Percentiles rank a stretch among this genome's conserved stretches.
These are phyloP conservation scores for Drosophila arawakana DNA, from an alignment of 1,140 invertebrate genomes.

Conservation along the genomic window DNA sequence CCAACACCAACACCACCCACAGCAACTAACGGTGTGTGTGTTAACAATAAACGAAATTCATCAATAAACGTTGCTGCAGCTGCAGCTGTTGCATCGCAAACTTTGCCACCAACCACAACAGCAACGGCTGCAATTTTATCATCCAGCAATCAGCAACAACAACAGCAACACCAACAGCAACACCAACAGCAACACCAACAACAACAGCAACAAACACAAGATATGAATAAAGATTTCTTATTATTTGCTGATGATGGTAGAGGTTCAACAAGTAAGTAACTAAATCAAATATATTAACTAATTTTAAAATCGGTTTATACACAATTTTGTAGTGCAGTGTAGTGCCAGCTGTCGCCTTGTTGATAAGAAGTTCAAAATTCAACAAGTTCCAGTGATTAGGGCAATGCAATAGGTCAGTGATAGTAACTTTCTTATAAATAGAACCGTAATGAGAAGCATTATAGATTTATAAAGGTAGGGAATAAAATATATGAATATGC, in stretches of 20 bases:
- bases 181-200: conserved; percentile 60
- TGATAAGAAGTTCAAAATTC: too few species aligned
- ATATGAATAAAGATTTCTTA: conserved; percentile 97
- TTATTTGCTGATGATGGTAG: conserved; percentile 94
- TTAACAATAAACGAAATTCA: conserved; percentile 52
- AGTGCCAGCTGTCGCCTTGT: too few species aligned
- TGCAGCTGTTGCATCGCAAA: conserved; percentile 26
- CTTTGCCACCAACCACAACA: conserved; percentile 69
- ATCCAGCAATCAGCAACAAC: conserved; percentile 65
- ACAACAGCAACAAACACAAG: conserved; percentile 90
- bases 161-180: conserved; percentile 59
- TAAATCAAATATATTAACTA: too few species aligned
- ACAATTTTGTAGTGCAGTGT: too few species aligned
- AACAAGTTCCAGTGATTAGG: too few species aligned
- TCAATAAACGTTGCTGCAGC: conserved; percentile 25
- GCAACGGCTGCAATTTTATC: conserved; percentile 67
- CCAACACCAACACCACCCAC: conserved; percentile 42
- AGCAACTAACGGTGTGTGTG: conserved; percentile 22
- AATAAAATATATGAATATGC: too few species aligned
- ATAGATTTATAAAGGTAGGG: too few species aligned
- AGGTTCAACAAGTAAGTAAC: conserved; percentile 92
- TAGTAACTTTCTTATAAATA: neutral
- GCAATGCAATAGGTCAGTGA: too few species aligned
- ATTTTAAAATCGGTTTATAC: too few species aligned
- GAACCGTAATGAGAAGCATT: too few species aligned